phyloP scores from a whole-genome alignment of 2,888 invertebrate genomes.

The Luperina nickerlii region DNA sequence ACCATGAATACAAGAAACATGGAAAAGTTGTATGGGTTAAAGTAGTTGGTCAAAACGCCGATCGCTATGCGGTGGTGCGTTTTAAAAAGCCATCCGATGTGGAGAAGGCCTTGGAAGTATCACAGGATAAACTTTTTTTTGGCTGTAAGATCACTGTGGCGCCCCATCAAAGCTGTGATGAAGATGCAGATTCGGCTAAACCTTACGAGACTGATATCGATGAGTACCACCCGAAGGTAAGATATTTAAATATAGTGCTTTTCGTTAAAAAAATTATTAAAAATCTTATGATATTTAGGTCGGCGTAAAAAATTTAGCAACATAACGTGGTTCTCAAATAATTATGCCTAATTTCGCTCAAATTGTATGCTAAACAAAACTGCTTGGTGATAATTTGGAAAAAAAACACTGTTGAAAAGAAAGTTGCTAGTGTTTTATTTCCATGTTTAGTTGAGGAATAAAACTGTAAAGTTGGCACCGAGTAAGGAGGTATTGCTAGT shows the following conservation, averaged over 20 bases:
- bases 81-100: constrained; percentile 99
- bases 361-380: background rate
- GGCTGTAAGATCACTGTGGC: constrained; percentile 99
- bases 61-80: constrained; percentile 97
- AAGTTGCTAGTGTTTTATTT: background rate
- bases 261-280: constrained; percentile 10
- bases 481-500: background rate
- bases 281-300: constrained; percentile 13
- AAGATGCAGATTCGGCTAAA: constrained; percentile 95
- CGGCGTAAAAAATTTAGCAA: constrained; percentile 2
- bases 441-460: background rate
- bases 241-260: constrained; percentile 53
- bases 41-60: constrained; percentile 97
- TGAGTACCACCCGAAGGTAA: constrained; percentile 97
- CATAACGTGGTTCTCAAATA: background rate
- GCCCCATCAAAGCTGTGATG: constrained; percentile 97
- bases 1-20: constrained; percentile 99
- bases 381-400: background rate
- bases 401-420: background rate
- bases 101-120: constrained; percentile 98
- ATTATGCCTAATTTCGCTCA: constrained; percentile 3
- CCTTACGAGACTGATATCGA: constrained; percentile 98
- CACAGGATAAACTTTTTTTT: constrained; percentile 99
- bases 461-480: background rate
- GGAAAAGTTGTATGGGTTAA: constrained; percentile 99